Conservation (phyloP, 2,113 vertebrate species). For the Sitta europaea region DNA sequence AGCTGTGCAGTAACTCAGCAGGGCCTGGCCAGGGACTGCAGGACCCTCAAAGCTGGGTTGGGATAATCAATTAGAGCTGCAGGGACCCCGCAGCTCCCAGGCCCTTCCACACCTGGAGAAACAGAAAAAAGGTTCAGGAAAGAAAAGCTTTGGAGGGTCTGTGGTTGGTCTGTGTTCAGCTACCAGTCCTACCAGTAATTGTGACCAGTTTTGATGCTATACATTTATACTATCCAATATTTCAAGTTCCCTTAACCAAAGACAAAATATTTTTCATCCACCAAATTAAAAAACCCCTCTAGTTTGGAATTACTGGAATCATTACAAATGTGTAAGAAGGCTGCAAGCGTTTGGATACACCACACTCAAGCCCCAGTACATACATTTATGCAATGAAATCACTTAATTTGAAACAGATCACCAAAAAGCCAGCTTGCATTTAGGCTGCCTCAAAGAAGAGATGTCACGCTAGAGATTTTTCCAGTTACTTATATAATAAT, state of each 20-base stretch:
- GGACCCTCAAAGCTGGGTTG: background rate
- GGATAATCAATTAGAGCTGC: background rate
- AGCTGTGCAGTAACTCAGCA: background rate
- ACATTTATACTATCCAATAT: background rate
- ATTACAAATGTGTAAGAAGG: background rate
- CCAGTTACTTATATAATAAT: background rate
- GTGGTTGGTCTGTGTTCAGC: background rate
- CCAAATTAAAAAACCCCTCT: background rate
- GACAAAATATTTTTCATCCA: background rate
- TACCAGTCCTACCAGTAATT: background rate
- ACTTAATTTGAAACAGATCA: background rate
- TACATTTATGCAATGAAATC: background rate
- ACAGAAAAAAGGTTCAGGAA: background rate
- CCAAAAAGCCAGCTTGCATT: background rate
- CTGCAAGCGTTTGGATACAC: background rate
- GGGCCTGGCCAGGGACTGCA: background rate
- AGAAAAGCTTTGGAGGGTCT: background rate
- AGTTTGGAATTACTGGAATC: background rate
- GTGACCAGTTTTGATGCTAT: background rate
- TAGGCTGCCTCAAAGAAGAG: background rate
- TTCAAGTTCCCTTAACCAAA: background rate
- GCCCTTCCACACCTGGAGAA: background rate
- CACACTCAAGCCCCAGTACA: background rate
- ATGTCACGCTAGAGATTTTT: background rate
- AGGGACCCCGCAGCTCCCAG: background rate